phyloP scores from a whole-genome alignment of 2,113 vertebrate species.

The Zapus hudsonius region DNA sequence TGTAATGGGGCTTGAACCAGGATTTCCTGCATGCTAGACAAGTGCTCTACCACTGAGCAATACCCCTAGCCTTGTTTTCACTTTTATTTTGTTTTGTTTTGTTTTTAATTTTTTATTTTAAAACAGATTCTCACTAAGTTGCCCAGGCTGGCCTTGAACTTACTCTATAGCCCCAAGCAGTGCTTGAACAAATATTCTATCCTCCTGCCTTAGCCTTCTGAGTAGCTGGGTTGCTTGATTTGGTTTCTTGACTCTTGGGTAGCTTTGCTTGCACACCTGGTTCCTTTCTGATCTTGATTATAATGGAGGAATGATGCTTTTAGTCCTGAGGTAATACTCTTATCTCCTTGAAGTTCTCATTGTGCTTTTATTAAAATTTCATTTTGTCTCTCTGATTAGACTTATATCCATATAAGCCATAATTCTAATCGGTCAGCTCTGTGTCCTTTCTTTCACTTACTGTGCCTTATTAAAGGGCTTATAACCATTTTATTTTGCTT shows the following conservation, averaged over 20 bases:
- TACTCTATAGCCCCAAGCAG: not conserved
- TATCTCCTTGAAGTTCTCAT: not conserved
- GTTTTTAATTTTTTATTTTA: too few species aligned
- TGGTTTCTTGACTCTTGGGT: not conserved
- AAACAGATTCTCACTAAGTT: not conserved
- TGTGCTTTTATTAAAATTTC: conserved; percentile 45
- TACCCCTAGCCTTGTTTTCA: not conserved
- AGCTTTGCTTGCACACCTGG: conserved; percentile 17
- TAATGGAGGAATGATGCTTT: not conserved
- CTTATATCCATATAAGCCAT: not conserved
- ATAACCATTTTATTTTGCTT: conserved; percentile 1
- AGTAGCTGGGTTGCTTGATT: not conserved
- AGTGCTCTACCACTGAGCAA: not conserved
- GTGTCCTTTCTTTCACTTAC: not conserved
- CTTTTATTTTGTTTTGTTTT: too few species aligned
- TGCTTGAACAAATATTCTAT: not conserved
- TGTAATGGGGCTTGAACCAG: too few species aligned
- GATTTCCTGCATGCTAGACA: not conserved
- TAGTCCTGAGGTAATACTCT: not conserved
- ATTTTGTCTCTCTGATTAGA: conserved; percentile 14
- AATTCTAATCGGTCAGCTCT: not conserved
- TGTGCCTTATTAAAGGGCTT: not conserved
- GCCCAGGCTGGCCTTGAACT: not conserved
- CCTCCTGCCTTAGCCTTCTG: not conserved
- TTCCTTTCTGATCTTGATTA: conserved; percentile 31